These are phyloP conservation scores for Calliopsis andreniformis DNA, from an alignment of 1,140 invertebrate species.

Conservation along the genomic window DNA sequence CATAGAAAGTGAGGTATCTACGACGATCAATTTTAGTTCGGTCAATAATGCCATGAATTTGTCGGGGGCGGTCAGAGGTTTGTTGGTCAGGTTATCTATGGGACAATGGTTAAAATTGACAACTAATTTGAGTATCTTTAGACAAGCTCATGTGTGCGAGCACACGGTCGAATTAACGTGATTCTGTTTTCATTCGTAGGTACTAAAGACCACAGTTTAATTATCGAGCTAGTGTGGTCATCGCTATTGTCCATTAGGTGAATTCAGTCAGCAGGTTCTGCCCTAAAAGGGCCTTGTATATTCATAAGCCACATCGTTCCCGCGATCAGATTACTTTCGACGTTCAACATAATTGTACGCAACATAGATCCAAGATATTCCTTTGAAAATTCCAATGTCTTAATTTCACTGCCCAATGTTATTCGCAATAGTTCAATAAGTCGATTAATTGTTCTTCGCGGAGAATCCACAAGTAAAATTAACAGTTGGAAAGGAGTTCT, in stretches of 20 bases:
- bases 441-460: no score
- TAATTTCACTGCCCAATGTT: no score
- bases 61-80: conserved; percentile 13
- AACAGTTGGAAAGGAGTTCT: no score
- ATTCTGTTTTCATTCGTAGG: conserved; percentile 51
- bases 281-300: background rate
- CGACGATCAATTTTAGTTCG: conserved; percentile 32
- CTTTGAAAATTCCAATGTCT: no score
- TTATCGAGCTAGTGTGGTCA: conserved; percentile 37
- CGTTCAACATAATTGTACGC: no score
- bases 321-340: conserved; percentile 9
- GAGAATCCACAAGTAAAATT: no score
- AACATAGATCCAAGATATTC: no score
- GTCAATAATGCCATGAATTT: conserved; percentile 37
- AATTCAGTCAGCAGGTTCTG: background rate
- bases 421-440: no score
- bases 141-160: background rate
- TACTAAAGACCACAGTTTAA: conserved; percentile 57
- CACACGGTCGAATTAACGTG: conserved; percentile 54
- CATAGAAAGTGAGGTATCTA: conserved; percentile 9
- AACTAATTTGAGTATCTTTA: conserved; percentile 60
- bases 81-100: conserved; percentile 15
- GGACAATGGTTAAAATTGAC: conserved; percentile 60
- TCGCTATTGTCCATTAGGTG: conserved; percentile 22
- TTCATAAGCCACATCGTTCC: background rate